A percentile compares a stretch with the other conserved stretches of the same genome.
These are phyloP conservation scores for Alectoris magna DNA, from an alignment of 2,797 vertebrate species.

Conservation along the genomic window DNA sequence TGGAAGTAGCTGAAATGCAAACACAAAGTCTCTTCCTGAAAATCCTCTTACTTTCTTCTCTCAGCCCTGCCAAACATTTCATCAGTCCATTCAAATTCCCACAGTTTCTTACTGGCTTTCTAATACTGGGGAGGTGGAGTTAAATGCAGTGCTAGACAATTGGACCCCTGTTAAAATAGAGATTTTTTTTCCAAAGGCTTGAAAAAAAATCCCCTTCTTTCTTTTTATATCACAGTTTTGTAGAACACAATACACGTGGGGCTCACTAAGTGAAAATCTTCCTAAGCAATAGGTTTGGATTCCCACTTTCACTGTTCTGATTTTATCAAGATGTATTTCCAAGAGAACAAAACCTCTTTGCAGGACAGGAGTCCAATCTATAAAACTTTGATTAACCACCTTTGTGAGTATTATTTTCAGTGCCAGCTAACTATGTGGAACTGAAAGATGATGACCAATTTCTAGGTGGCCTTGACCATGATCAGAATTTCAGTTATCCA, in stretches of 20 bases:
- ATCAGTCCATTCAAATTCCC: not conserved
- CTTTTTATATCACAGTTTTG: not conserved
- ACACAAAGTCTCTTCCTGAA: slow-evolving; percentile 10
- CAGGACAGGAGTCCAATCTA: rapidly evolving
- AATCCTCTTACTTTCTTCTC: not conserved
- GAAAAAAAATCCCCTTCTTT: not conserved
- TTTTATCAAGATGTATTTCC: not conserved
- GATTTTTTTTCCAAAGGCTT: not conserved
- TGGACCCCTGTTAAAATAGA: not conserved
- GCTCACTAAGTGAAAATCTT: not conserved
- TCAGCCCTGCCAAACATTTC: not conserved
- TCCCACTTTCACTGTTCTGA: not conserved
- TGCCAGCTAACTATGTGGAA: rapidly evolving
- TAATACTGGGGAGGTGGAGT: not conserved
- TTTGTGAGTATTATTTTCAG: not conserved
- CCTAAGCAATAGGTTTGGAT: not conserved
- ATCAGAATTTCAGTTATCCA: not conserved
- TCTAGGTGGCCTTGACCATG: not conserved
- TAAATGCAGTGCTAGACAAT: not conserved
- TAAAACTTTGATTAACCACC: not conserved
- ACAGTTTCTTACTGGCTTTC: not conserved
- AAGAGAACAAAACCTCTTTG: not conserved
- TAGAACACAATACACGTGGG: not conserved
- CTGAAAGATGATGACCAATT: not conserved
- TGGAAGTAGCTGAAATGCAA: slow-evolving; percentile 25